Conservation (phyloP, 2,888 invertebrate species). For the Altica lythri region DNA sequence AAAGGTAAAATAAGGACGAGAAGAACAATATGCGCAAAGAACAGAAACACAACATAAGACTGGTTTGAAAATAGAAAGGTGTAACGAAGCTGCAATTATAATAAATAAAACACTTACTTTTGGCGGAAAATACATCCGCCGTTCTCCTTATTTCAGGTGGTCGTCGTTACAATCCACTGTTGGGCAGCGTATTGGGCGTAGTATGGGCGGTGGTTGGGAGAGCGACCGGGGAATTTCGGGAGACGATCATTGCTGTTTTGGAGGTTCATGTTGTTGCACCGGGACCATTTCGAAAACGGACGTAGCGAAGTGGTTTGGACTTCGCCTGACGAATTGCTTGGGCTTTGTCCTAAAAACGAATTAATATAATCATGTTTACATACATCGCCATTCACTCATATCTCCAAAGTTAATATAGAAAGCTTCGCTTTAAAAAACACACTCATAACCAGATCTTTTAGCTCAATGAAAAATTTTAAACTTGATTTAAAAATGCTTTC, state of each 20-base stretch:
- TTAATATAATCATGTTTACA: background rate
- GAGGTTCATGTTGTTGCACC: conserved; percentile 49
- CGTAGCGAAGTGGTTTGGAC: conserved; percentile 53
- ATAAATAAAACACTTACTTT: background rate
- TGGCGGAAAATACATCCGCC: conserved; percentile 33
- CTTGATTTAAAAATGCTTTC: no score
- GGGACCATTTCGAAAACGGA: conserved; percentile 52
- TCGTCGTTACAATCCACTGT: conserved; percentile 52
- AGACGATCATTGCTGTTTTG: conserved; percentile 36
- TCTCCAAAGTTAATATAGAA: background rate
- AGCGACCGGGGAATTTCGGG: conserved; percentile 36
- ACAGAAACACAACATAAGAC: no score
- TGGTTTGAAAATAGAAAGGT: no score
- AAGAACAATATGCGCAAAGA: no score
- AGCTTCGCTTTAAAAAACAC: no score
- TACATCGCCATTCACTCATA: background rate
- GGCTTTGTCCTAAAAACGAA: conserved; percentile 50
- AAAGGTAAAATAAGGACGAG: no score
- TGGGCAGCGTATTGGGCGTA: conserved; percentile 45
- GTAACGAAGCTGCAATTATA: no score
- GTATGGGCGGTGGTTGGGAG: conserved; percentile 45
- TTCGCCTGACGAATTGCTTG: conserved; percentile 55
- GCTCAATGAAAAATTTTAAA: no score
- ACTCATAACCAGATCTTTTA: no score
- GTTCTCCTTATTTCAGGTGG: conserved; percentile 50